A percentile compares a stretch with the other conserved stretches of the same genome.
Evolutionary conservation across 2,888 invertebrate genomes (phyloP).

Genomic region (Corythucha ciliata): DNA sequence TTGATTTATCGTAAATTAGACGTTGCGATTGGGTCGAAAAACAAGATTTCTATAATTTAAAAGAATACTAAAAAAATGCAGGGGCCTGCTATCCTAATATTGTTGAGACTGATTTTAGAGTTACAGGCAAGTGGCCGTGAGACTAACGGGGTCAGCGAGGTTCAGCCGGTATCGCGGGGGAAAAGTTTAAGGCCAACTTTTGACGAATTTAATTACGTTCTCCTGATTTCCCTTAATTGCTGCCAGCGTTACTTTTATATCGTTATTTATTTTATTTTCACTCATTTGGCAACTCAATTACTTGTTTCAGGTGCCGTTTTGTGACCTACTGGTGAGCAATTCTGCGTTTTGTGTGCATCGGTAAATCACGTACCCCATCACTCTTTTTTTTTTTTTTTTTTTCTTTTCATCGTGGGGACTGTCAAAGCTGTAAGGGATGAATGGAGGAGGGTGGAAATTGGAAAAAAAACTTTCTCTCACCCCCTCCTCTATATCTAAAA

Average conservation of each 20-base stretch:
- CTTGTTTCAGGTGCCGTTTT: conserved; percentile 69
- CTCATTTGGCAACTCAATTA: too few species aligned
- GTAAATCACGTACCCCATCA: conserved; percentile 50
- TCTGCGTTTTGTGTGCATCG: conserved; percentile 91
- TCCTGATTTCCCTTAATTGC: not conserved
- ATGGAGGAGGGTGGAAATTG: not conserved
- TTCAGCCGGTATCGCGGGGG: too few species aligned
- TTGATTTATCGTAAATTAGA: too few species aligned
- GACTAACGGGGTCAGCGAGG: too few species aligned
- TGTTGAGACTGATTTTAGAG: too few species aligned
- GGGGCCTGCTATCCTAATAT: too few species aligned
- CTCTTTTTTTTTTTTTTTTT: too few species aligned
- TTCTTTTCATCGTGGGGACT: conserved; percentile 28
- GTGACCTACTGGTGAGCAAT: conserved; percentile 91
- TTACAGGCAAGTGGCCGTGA: too few species aligned
- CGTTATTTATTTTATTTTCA: not conserved
- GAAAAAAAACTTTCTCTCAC: not conserved
- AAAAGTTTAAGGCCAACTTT: not conserved
- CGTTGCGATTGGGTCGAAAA: too few species aligned
- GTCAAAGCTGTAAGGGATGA: too few species aligned
- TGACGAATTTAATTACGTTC: not conserved
- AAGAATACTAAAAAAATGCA: too few species aligned
- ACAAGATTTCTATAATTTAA: too few species aligned
- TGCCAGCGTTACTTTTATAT: conserved; percentile 4
- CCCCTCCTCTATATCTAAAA: conserved; percentile 3